Percentiles rank a stretch among this genome's conserved stretches.
Conservation (phyloP, 2,797 vertebrate species). For the Denticeps clupeoides region DNA sequence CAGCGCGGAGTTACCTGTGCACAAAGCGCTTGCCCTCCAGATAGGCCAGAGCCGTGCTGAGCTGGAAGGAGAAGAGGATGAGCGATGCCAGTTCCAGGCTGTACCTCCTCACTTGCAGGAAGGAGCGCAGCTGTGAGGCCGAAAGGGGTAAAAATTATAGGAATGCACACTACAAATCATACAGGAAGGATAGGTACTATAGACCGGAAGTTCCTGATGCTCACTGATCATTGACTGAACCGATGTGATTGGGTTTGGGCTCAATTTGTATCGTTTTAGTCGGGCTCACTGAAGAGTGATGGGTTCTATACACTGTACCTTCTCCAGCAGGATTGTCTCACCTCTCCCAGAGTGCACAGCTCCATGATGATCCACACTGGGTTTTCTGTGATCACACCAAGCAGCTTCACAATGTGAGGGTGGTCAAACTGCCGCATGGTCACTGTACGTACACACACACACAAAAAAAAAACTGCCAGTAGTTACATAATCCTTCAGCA, state of each 20-base stretch:
- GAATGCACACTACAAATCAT: neutral
- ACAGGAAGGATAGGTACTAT: no score
- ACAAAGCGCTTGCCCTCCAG: slow-evolving; percentile 97
- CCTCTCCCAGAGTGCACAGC: slow-evolving; percentile 83
- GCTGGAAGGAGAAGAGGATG: slow-evolving; percentile 91
- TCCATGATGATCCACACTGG: slow-evolving; percentile 99
- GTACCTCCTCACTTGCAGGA: slow-evolving; percentile 95
- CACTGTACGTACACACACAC: slow-evolving; percentile 49
- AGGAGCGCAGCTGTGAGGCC: slow-evolving; percentile 80
- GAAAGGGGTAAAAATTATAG: neutral
- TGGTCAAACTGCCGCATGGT: slow-evolving; percentile 99
- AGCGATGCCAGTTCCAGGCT: slow-evolving; percentile 84
- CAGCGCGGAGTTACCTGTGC: slow-evolving; percentile 71
- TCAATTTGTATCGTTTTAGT: no score
- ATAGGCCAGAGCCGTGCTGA: slow-evolving; percentile 91
- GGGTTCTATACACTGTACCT: no score
- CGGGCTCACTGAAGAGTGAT: no score
- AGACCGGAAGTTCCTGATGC: no score
- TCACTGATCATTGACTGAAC: no score
- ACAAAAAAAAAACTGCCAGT: neutral
- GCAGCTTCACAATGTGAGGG: slow-evolving; percentile 93
- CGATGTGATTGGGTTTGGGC: no score
- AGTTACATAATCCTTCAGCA: neutral
- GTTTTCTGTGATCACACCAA: slow-evolving; percentile 95
- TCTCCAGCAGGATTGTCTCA: no score